These are phyloP conservation scores for Adela reaumurella DNA, from an alignment of 2,888 invertebrate species.

Conservation along the genomic window DNA sequence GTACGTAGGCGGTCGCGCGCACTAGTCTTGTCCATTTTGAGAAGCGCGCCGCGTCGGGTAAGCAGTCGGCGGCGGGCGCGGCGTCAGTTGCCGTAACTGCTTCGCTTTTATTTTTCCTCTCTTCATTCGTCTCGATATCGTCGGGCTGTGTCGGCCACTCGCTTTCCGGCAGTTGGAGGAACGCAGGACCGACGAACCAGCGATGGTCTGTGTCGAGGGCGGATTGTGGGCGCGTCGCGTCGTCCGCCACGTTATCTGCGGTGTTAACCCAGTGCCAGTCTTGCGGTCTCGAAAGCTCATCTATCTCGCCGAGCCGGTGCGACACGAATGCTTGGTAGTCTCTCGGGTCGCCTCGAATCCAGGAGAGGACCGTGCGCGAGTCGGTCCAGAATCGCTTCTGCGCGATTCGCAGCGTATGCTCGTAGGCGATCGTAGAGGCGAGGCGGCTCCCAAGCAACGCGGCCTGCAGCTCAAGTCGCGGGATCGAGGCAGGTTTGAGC, in stretches of 20 bases:
- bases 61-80: neutral
- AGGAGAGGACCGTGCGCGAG: slow-evolving; percentile 2
- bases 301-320: slow-evolving; percentile 6
- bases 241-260: slow-evolving; percentile 3
- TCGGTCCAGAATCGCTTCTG: slow-evolving; percentile 4
- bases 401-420: neutral
- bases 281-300: neutral
- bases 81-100: neutral
- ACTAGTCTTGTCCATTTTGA: neutral
- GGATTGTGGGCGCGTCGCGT: slow-evolving; percentile 1
- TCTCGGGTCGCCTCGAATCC: slow-evolving; percentile 3
- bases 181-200: neutral
- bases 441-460: slow-evolving; percentile 4
- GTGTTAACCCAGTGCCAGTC: slow-evolving; percentile 1
- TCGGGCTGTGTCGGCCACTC: neutral
- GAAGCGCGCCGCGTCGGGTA: neutral
- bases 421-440: slow-evolving; percentile 1
- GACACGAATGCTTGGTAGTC: slow-evolving; percentile 5
- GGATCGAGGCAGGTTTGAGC: slow-evolving; percentile 3
- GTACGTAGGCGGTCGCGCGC: neutral
- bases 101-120: neutral
- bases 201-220: neutral
- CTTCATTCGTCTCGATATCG: neutral
- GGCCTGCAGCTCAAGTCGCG: slow-evolving; percentile 6
- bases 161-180: neutral